phyloP scores from a whole-genome alignment of 2,113 vertebrate genomes.

The Hippocampus barbouri region DNA sequence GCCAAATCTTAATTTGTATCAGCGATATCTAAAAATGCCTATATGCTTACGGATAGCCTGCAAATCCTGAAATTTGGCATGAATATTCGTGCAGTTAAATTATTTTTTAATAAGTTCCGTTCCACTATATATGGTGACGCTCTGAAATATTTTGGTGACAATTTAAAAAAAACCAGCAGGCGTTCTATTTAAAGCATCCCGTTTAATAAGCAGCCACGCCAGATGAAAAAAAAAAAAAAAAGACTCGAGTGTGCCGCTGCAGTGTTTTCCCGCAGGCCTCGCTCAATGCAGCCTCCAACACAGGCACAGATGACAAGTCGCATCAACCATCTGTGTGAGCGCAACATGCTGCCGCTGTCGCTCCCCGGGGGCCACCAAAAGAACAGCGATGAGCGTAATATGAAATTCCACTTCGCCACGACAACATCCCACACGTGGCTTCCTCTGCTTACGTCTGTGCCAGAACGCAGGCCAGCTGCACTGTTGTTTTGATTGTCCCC shows the following conservation, averaged over 20 bases:
- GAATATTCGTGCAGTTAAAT: not conserved
- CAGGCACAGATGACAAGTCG: constrained; percentile 45
- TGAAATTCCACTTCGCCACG: constrained; percentile 46
- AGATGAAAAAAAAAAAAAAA: constrained; percentile 4
- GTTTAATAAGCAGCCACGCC: not conserved
- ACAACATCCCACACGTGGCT: constrained; percentile 34
- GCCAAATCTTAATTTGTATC: not conserved
- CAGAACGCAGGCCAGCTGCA: constrained; percentile 13
- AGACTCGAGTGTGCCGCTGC: constrained; percentile 5
- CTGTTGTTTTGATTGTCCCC: constrained; percentile 9
- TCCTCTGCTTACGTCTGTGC: constrained; percentile 24
- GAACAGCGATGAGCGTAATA: constrained; percentile 37
- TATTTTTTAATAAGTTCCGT: no score
- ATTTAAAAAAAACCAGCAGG: not conserved
- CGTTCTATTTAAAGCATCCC: constrained; percentile 4
- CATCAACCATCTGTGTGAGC: constrained; percentile 51
- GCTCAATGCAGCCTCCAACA: constrained; percentile 22
- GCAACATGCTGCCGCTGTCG: constrained; percentile 40
- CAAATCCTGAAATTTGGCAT: not conserved
- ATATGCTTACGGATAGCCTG: not conserved
- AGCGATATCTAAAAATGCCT: not conserved
- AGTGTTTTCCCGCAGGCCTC: constrained; percentile 24
- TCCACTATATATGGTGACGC: not conserved
- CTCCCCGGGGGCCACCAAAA: constrained; percentile 20
- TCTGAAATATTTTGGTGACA: not conserved